Base-by-base conservation (phyloP, 2,888 invertebrate species). In the Amphipyra tragopoginis region DNA sequence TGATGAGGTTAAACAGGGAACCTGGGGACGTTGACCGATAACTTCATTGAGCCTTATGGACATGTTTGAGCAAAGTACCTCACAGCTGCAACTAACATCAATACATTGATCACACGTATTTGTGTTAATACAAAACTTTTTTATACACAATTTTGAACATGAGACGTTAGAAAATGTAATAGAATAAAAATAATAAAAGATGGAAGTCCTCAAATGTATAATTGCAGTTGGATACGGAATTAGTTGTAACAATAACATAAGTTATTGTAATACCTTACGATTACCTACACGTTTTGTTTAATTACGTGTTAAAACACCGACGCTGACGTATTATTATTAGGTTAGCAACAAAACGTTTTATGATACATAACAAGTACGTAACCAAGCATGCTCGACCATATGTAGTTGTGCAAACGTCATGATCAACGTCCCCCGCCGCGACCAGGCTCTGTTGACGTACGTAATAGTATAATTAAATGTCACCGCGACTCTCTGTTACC, bases 381-480 rank as follows among this genome's bases (percentile, higher is more conserved):
- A 66, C 49, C 66, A 44, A 56, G 49, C 58, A 64, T 53, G 56
- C 57, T 60, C 49, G 51, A 65, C 65, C 57, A 61, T 68, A 58
- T 68, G 58, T 76, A 50, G 44, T 61, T 43, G 45, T 48, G 73
- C 55, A 52, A 54, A 71, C 68, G 72, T 77, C 77, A 77, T 64
- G 70, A 76, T 75, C 59, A 81, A 75, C 70, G 71, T 65, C 57
- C 68, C 58, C 39, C 65, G 62, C 68, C 50, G 70, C 74, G 71
- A 78, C 72, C 75, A 73, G 68, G 67, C 67, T 54, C 56, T 78
- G 69, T 69, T 75, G 74, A 79, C 77, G 70, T 66, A 70, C 50
- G 64, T 77, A 65, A 72, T 75, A 75, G 72, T 66, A 60, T 70
- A 73, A 74, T 80, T 72, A 71, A 72, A 79, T 66, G 52, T 64